These are phyloP conservation scores for Lynx canadensis DNA, from an alignment of 2,113 vertebrate species.

Conservation along the genomic window DNA sequence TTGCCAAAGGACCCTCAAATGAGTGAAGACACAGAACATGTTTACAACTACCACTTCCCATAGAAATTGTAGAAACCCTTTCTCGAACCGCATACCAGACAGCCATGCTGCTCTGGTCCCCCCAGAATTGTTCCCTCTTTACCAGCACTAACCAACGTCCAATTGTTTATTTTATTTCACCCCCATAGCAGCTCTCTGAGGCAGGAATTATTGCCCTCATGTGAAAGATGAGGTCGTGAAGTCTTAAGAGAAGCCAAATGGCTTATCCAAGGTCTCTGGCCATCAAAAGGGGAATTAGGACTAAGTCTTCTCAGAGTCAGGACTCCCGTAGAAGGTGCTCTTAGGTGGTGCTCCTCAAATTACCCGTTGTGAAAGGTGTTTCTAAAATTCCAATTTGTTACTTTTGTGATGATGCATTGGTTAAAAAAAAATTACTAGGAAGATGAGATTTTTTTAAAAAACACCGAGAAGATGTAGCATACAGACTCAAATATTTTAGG, in stretches of 20 bases:
- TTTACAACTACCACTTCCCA: constrained; percentile 28
- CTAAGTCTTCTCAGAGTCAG: background rate
- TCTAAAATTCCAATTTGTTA: background rate
- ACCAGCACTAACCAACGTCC: background rate
- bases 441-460: background rate
- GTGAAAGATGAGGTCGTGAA: background rate
- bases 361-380: background rate
- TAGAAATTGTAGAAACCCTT: background rate
- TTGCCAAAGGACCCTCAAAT: constrained; percentile 20
- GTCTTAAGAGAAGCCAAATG: background rate
- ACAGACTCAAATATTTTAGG: background rate
- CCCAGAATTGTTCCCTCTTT: background rate
- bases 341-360: background rate
- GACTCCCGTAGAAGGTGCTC: background rate
- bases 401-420: background rate
- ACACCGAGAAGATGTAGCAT: background rate
- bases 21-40: background rate
- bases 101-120: background rate
- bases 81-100: background rate
- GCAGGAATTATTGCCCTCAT: background rate
- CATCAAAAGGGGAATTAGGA: too few species aligned
- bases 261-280: background rate
- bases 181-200: background rate
- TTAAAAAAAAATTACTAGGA: background rate
- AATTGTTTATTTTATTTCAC: background rate